Base-by-base conservation (phyloP, 2,113 vertebrate genomes). In the Apeltes quadracus region DNA sequence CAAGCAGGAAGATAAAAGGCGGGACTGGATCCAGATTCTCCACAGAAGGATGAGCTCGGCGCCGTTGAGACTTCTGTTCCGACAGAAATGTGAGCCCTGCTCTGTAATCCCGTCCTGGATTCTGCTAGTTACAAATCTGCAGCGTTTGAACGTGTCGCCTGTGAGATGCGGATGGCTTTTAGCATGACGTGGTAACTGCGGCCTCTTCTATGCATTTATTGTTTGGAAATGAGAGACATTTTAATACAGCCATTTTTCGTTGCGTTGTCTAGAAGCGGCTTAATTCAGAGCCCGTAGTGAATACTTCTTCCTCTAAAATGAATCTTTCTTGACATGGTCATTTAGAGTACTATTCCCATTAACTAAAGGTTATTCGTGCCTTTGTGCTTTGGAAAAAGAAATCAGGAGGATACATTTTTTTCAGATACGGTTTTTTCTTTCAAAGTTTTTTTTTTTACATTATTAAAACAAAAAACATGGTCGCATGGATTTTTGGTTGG, bases 1-100 rank as follows among this genome's bases (percentile, higher is more conserved):
- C 88, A 83, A 57, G 67, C 80, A 68, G 78, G 63, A 61, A 90
- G 91, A 92, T 92, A 91, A 90, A 91, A 87, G 80, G 77, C 64
- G 51, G 62, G 76, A 72, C 66, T 69, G 82, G 55, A 75, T 72
- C 85, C 78, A 87, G 83, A 39, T 61, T 75, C 79, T 83, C 78
- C 90, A 75, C 84, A 88, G 82, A 84, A 89, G 86, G 86, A 87
- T 87, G 84, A 90, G 89, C 89, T 69, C 75, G 77, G 86, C 84
- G 85, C 84, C 72, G 41, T 79, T 78, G 78, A 89, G 85, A 74
- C 69, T 81, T 73, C 82, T 34, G 62, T 56, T 80, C 77, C 59
- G 3, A 76, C 69, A 67, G 80, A 87, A 84, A 82, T 81, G 81
- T 73, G 75, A 84, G 84, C 84, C 84, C 67, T 78, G 82, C 61